Evolutionary conservation across 2,797 vertebrate genomes (phyloP), one percentile per base, ranked within the genome.

Genomic region (Pipistrellus nathusii): DNA sequence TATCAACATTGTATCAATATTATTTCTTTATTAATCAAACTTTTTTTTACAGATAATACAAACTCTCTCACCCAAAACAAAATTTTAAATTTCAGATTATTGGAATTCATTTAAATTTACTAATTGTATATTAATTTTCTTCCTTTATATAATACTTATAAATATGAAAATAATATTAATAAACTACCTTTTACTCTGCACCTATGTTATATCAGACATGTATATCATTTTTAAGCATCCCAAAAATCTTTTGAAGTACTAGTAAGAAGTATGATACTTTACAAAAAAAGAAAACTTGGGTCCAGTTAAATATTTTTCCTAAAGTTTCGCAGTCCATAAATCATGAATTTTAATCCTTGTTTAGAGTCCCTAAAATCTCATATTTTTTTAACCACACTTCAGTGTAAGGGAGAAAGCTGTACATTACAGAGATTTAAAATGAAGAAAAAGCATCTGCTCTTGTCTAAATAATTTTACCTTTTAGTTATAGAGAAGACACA

Each of bases 151-250:
- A 90, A 83, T 53, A 15, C 11, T 59, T 51, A 87, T 13, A 90
- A 90, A 41, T 46, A 94, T 76, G 20, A 76, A 84, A 87, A 94
- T 76, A 57, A 20, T 62, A 87, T 23, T 73, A 75, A 64, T 75
- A 95, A 81, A 23, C 0, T 88, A 38, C 1, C 0, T 32, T 76
- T 90, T 83, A 35, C 12, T 8, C 11, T 51, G 27, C 6, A 82
- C 59, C 62, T 55, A 55, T 94, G 55, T 80, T 59, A 12, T 76
- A n/a, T 9, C 59, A 93, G 32, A 68, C 14, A 91, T 21, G 20
- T 55, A 55, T 8, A 21, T 55, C 21, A 53, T 21, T 92, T 95
- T 91, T 64, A 95, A 66, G 75, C 38, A 87, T 64, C 8, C 32
- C 18, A 88, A 27, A 75, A 72, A 76, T 72, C 20, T 27, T 62